phyloP scores from a whole-genome alignment of 2,888 invertebrate genomes.

The Andrena dorsata region DNA sequence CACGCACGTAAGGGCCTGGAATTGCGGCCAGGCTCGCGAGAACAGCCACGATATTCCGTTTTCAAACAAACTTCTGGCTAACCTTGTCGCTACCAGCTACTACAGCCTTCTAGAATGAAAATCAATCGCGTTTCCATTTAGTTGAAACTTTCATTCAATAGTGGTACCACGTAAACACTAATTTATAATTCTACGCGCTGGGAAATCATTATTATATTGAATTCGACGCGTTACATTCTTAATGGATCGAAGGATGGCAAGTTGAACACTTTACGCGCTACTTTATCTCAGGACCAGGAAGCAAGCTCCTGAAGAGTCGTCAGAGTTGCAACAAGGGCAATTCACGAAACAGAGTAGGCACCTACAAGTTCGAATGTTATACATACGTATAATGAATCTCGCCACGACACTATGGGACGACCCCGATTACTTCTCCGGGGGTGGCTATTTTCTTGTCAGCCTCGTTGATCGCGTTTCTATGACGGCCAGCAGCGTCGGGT shows the following conservation, averaged over 20 bases:
- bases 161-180: not conserved
- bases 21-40: constrained; percentile 34
- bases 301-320: too few species aligned
- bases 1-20: constrained; percentile 48
- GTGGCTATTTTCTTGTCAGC: constrained; percentile 41
- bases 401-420: not conserved
- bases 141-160: not conserved
- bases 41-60: constrained; percentile 20
- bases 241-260: too few species aligned
- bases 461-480: constrained; percentile 56
- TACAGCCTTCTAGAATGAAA: not conserved
- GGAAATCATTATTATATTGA: too few species aligned
- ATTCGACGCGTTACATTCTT: too few species aligned
- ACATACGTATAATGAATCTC: too few species aligned
- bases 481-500: constrained; percentile 8
- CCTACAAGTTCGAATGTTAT: too few species aligned
- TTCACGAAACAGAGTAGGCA: too few species aligned
- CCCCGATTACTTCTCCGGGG: not conserved
- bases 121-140: not conserved
- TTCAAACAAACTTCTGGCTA: constrained; percentile 14
- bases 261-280: too few species aligned
- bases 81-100: not conserved
- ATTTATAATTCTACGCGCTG: too few species aligned
- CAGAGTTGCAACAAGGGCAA: too few species aligned
- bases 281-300: too few species aligned